phyloP scores from a whole-genome alignment of 2,797 vertebrate genomes.

The Pseudocheirus occidentalis region DNA sequence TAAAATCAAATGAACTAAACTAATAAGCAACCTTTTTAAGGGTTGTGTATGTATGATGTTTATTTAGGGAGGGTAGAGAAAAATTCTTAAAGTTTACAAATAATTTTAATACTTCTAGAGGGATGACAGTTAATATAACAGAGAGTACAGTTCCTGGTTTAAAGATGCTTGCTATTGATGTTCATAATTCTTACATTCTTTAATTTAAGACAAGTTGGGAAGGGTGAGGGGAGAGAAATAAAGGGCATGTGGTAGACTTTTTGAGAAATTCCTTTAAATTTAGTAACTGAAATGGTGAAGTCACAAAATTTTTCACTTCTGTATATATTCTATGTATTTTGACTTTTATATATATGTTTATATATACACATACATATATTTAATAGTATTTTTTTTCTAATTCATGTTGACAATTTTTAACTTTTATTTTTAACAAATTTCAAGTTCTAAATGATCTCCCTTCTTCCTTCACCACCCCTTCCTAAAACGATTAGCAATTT shows the following conservation, averaged over 20 bases:
- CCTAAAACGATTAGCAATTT: background rate
- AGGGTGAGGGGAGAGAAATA: background rate
- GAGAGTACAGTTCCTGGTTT: background rate
- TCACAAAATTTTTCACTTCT: rapidly evolving
- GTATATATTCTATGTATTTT: background rate
- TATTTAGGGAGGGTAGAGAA: background rate
- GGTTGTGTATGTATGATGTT: background rate
- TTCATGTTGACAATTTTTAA: background rate
- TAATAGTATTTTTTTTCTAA: background rate
- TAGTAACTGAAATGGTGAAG: background rate
- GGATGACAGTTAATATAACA: background rate
- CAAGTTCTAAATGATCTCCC: background rate
- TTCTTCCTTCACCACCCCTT: background rate
- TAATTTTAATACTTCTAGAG: background rate
- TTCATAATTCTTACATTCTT: background rate
- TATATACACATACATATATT: background rate
- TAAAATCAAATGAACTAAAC: background rate
- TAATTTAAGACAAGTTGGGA: background rate
- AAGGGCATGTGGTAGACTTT: background rate
- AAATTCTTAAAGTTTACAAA: background rate
- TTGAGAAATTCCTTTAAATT: background rate
- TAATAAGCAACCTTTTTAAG: background rate
- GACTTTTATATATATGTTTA: background rate
- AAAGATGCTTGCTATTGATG: background rate
- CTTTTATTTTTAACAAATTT: background rate